These are phyloP conservation scores for Drosophila murphyi DNA, from an alignment of 1,140 invertebrate species.

Conservation along the genomic window DNA sequence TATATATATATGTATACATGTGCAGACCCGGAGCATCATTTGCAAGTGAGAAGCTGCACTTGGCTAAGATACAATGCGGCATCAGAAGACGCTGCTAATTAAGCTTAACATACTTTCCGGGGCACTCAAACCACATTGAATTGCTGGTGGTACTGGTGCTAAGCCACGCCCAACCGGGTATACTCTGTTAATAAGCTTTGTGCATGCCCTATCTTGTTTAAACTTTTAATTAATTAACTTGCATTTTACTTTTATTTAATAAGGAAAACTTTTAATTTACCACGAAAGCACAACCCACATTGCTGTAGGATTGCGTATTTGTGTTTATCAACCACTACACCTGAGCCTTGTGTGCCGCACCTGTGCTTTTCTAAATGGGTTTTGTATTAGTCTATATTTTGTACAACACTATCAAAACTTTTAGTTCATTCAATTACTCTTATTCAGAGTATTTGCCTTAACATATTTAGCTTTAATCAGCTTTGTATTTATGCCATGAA, in stretches of 20 bases:
- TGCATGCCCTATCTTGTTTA: constrained; percentile 72
- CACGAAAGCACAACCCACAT: constrained; percentile 18
- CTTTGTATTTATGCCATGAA: not conserved
- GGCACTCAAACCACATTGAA: constrained; percentile 35
- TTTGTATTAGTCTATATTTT: not conserved
- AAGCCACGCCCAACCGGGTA: constrained; percentile 13
- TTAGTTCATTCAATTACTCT: not conserved
- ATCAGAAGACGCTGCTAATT: constrained; percentile 50
- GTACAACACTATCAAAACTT: not conserved
- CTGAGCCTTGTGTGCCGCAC: constrained; percentile 2
- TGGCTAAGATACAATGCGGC: constrained; percentile 38
- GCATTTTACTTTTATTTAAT: constrained; percentile 79
- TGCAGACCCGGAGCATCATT: not conserved
- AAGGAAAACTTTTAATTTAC: constrained; percentile 70
- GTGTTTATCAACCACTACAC: not conserved
- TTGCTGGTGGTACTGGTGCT: constrained; percentile 11
- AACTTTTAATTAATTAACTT: constrained; percentile 82
- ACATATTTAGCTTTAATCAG: not conserved
- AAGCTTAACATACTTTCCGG: constrained; percentile 58
- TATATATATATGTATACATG: not conserved
- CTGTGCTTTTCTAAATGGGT: constrained; percentile 23
- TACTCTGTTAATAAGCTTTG: constrained; percentile 15
- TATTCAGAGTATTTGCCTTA: not conserved
- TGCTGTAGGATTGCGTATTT: not conserved
- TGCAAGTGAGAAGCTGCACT: constrained; percentile 37